Base-by-base conservation (phyloP, 1,140 invertebrate species). In the Tyrophagus putrescentiae region DNA sequence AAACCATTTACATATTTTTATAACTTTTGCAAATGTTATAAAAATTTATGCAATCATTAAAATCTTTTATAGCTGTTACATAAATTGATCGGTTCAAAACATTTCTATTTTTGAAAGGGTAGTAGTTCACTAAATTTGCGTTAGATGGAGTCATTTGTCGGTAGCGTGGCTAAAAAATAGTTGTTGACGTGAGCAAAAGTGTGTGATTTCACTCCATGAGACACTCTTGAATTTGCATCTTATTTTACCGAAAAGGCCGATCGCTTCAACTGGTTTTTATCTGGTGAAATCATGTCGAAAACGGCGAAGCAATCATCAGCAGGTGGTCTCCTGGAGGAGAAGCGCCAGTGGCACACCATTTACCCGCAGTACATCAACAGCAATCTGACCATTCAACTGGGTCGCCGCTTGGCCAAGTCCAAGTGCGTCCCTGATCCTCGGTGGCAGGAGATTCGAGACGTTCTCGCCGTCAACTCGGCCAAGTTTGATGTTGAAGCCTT, bases 301-400 rank as follows among this genome's bases (percentile, higher is more conserved):
- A 29, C 7, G 31, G 7, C 45, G 6, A 48, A 48, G n/a, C n/a
- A n/a, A 48, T 18, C 45, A 21, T 9, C 45, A 21, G 45, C 21
- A 7, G 31, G 31, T 18, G 31, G 7, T 7, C 31, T 48, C 21
- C 52, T 27, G 13, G 25, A 58, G 18, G 39, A 58, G n/a, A 58
- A 57, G 29, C n/a, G 28, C 16, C 3, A 60, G 29, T 98, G 93
- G 93, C 80, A 96, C 58, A 93, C 88, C 67, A 85, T 98, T 59
- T 98, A 98, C 75, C 95, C 95, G 39, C 82, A 88, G 0, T 98
- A 98, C 67, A 77, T 98, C 23, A 97, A 98, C 68, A 91, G 82
- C 64, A 94, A 90, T 68, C 94, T 89, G 72, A 89, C 87, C 0
- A 69, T 85, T 29, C 83, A 84, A 1, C 81, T 92, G 71, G 94